phyloP scores from a whole-genome alignment of 1,140 invertebrate species.

The Lineus longissimus region DNA sequence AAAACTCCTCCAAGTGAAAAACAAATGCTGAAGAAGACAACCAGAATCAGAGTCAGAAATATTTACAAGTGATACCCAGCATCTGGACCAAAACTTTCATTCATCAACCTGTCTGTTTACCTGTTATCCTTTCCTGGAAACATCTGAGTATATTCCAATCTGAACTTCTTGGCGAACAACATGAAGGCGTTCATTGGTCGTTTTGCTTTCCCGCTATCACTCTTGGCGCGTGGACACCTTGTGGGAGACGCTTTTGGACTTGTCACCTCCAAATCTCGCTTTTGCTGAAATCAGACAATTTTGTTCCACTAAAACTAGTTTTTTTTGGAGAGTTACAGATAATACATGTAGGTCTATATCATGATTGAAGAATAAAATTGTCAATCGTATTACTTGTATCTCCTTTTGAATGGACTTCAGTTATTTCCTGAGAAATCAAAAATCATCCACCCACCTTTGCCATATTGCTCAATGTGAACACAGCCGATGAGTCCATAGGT shows the following conservation, averaged over 20 bases:
- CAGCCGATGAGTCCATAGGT: slow-evolving; percentile 43
- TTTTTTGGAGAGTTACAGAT: too few relatives aligned
- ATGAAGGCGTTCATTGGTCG: slow-evolving; percentile 63
- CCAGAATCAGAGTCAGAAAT: too few relatives aligned
- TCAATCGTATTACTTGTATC: too few relatives aligned
- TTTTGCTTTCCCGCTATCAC: slow-evolving; percentile 34
- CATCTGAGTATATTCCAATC: slow-evolving; percentile 57
- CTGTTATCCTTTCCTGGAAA: slow-evolving; percentile 62
- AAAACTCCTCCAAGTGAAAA: too few relatives aligned
- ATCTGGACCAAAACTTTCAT: not conserved
- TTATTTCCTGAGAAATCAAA: not conserved
- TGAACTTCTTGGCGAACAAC: slow-evolving; percentile 59
- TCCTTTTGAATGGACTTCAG: not conserved
- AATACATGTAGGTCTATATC: too few relatives aligned
- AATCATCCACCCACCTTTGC: slow-evolving; percentile 33
- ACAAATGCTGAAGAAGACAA: too few relatives aligned
- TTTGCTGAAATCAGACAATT: slow-evolving; percentile 18
- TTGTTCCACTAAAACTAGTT: not conserved
- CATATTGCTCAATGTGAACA: slow-evolving; percentile 44
- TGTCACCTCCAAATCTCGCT: slow-evolving; percentile 21
- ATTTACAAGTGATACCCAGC: too few relatives aligned
- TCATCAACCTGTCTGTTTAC: slow-evolving; percentile 36
- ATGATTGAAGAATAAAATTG: too few relatives aligned
- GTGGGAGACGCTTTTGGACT: slow-evolving; percentile 20
- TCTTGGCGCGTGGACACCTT: slow-evolving; percentile 14